Base-by-base conservation (phyloP, 1,140 invertebrate genomes). In the Metopolophium dirhodum region DNA sequence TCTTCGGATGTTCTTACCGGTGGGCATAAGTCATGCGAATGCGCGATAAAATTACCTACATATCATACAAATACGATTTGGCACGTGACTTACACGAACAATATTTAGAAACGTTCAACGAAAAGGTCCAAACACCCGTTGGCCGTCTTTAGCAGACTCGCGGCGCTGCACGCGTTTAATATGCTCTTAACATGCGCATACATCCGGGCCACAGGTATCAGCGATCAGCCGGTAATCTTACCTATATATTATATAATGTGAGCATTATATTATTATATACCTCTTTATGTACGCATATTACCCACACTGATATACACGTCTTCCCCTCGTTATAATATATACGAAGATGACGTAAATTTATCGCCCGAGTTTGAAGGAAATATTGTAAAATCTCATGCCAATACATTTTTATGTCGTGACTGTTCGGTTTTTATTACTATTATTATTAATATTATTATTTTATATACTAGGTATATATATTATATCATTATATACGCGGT, bases 371-470 rank as follows among this genome's bases (percentile, higher is more conserved):
- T 89, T 89, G 87, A 89, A 54, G 87, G 49, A 54, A 89, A 87
- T 77, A 77, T 87, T 49, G 47, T 87, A 49, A 87, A 87, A 89
- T 89, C n/a, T 89, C 49, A 89, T 89, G 47, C 87, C 47, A 51
- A 89, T 89, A 88, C 86, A 88, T 88, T 88, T 88, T 88, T 88
- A 49, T 23, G 87, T 89, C 87, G 87, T 89, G 49, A 89, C 87
- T 54, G 47, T 89, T 89, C n/a, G n/a, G 49, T 89, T 89, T 51
- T 35, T 89, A 35, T 54, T 88, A 49, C 47, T 30, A 26, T 47
- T 88, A 20, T 57, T 57, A 57, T 37, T 37, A 37, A 37, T 37
- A 37, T 51, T 51, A 54, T 57, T 77, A 77, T 77, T 54, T 54
- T 22, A 7, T 77, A 77, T 35, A n/a, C 3, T 11, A 68, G 61